These are phyloP conservation scores for Bufo bufo DNA, from an alignment of 2,113 vertebrate genomes.

Conservation along the genomic window DNA sequence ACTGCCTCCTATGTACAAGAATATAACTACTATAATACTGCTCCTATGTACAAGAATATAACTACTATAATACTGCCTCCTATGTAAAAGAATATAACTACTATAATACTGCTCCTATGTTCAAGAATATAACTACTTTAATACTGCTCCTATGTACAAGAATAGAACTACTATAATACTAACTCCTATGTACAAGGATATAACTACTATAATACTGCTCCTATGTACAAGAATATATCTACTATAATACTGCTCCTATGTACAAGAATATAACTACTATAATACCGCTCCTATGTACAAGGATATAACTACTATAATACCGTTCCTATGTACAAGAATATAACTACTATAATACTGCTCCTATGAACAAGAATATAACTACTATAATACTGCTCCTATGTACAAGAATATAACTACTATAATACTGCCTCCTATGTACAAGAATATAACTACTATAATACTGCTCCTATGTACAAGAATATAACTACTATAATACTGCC, in stretches of 20 bases:
- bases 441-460: neutral
- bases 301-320: neutral
- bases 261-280: slow-evolving; percentile 14
- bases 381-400: neutral
- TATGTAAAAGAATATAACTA: slow-evolving; percentile 2
- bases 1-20: neutral
- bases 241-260: neutral
- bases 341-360: neutral
- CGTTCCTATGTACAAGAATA: neutral
- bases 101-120: neutral
- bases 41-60: slow-evolving; percentile 10
- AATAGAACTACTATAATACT: neutral
- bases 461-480: neutral
- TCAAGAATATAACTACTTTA: slow-evolving; percentile 8
- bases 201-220: neutral
- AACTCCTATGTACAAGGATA: neutral
- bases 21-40: slow-evolving; percentile 1
- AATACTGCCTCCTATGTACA: neutral
- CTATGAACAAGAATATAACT: neutral
- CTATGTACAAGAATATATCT: slow-evolving; percentile 1
- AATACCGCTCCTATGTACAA: no score
- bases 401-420: neutral
- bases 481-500: neutral
- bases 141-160: neutral
- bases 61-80: neutral